Percentiles rank a stretch among this genome's conserved stretches.
These are phyloP conservation scores for Perccottus glenii DNA, from an alignment of 2,113 vertebrate species.

Conservation along the genomic window DNA sequence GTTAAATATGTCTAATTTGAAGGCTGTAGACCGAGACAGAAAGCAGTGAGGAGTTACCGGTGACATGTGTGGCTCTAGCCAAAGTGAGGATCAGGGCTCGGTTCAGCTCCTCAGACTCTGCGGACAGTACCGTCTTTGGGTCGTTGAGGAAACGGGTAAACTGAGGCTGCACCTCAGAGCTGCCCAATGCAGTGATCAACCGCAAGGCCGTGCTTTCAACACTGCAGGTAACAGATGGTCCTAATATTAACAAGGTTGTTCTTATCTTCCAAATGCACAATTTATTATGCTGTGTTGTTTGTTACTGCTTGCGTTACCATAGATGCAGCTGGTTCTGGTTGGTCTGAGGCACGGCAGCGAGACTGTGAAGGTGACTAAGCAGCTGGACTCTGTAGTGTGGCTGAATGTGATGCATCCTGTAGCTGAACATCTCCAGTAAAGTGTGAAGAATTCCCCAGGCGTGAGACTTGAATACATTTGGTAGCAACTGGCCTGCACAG, in stretches of 20 bases:
- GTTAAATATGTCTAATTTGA: neutral
- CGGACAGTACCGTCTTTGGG: conserved; percentile 94
- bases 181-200: conserved; percentile 94
- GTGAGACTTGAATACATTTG: conserved; percentile 96
- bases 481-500: conserved; percentile 90
- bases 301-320: conserved; percentile 72
- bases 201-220: conserved; percentile 96
- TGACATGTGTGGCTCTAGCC: conserved; percentile 95
- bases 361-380: conserved; percentile 93
- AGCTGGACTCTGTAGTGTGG: conserved; percentile 97
- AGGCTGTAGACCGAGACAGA: neutral
- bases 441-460: conserved; percentile 98
- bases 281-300: neutral
- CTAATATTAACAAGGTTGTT: neutral
- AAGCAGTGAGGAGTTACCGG: conserved; percentile 78
- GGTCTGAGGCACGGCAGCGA: conserved; percentile 95
- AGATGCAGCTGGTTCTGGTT: conserved; percentile 99
- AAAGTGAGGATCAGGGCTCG: conserved; percentile 95
- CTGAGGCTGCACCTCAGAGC: conserved; percentile 96
- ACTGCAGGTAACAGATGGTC: conserved; percentile 65
- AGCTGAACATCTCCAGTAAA: conserved; percentile 98
- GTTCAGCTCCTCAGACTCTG: conserved; percentile 97
- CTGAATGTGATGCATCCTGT: conserved; percentile 99
- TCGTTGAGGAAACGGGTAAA: conserved; percentile 97
- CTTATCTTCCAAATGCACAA: too few relatives aligned